Conservation (phyloP, 2,797 vertebrate genomes). For the Brachymystax lenok region DNA sequence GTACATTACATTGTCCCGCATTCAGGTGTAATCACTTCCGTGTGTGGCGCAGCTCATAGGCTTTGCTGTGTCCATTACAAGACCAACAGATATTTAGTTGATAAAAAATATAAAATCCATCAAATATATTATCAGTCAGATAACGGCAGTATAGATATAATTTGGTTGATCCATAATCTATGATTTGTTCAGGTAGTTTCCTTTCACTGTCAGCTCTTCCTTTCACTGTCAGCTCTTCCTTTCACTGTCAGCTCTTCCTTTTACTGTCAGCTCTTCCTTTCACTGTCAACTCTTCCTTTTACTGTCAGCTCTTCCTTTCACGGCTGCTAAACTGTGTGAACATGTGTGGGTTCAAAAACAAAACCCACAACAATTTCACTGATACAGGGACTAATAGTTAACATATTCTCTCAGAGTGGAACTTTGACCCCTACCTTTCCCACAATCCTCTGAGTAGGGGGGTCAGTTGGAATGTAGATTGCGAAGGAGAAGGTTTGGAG, state of each 20-base stretch:
- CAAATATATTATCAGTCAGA: neutral
- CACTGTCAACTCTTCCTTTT: neutral
- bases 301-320: no score
- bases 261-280: neutral
- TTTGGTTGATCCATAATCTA: neutral
- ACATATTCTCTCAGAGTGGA: slow-evolving; percentile 56
- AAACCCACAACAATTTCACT: neutral
- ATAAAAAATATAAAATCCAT: neutral
- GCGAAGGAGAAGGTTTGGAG: slow-evolving; percentile 14
- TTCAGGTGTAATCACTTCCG: neutral
- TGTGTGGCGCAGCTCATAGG: neutral
- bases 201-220: neutral
- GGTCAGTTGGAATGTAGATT: slow-evolving; percentile 13
- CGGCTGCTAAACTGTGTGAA: neutral
- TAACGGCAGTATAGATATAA: neutral
- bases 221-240: neutral
- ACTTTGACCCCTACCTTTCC: slow-evolving; percentile 67
- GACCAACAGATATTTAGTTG: neutral
- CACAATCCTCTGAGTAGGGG: slow-evolving; percentile 34
- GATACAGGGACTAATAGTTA: slow-evolving; percentile 66
- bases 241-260: neutral
- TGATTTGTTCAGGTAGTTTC: neutral
- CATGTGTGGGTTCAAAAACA: neutral
- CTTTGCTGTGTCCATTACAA: neutral
- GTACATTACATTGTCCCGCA: neutral